A percentile compares a stretch with the other conserved stretches of the same genome.
Conservation (phyloP, 1,140 invertebrate species). For the Bombyx mori region DNA sequence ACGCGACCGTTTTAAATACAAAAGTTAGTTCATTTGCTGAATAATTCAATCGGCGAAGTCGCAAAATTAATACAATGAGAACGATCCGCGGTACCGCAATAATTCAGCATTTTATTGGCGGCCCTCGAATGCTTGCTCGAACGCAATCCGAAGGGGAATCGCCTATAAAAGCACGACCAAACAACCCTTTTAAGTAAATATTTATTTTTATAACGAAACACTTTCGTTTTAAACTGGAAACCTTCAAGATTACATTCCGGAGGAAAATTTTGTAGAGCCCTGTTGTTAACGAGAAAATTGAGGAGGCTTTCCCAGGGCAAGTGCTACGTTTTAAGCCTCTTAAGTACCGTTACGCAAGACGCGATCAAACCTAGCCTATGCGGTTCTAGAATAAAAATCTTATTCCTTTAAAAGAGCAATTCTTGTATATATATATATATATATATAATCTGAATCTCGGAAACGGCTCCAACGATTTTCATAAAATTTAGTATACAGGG, state of each 20-base stretch:
- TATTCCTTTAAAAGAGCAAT: no score
- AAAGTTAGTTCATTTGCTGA: conserved; percentile 9
- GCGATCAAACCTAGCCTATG: not conserved
- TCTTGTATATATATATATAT: no score
- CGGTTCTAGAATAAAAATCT: no score
- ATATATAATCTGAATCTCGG: no score
- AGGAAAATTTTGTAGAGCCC: not conserved
- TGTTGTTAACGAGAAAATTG: conserved; percentile 3
- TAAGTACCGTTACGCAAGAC: not conserved
- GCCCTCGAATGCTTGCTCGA: conserved; percentile 4
- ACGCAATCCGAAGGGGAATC: conserved; percentile 11
- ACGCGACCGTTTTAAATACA: conserved; percentile 5
- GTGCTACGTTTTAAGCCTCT: conserved; percentile 2
- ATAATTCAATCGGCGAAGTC: conserved; percentile 10
- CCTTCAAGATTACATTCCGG: conserved; percentile 1
- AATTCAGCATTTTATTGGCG: conserved; percentile 13
- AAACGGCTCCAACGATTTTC: no score
- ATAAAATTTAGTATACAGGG: no score
- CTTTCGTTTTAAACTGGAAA: conserved; percentile 1
- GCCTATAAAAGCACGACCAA: conserved; percentile 16
- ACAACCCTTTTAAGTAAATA: conserved; percentile 12
- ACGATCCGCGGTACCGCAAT: conserved; percentile 5
- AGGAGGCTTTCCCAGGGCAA: not conserved
- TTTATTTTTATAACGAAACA: conserved; percentile 15
- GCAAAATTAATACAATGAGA: conserved; percentile 8